Conservation (phyloP, 2,113 vertebrate genomes). For the Cryptomyrus ogoouensis region DNA sequence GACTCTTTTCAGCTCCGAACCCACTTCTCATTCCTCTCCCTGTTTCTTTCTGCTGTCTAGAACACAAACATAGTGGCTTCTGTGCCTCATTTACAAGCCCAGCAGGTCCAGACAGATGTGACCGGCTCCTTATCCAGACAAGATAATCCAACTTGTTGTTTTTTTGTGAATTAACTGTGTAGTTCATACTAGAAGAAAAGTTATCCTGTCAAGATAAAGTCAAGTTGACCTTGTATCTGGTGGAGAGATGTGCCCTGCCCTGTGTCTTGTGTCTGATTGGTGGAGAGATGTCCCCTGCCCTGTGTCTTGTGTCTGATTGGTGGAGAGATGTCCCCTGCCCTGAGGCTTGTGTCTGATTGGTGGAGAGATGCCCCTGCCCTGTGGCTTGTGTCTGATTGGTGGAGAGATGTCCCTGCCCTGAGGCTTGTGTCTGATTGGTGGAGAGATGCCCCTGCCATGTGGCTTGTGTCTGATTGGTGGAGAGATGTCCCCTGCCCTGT, state of each 20-base stretch:
- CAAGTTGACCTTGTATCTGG: not conserved
- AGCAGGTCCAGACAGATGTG: not conserved
- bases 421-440: not conserved
- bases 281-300: not conserved
- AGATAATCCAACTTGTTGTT: not conserved
- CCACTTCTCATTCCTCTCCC: not conserved
- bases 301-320: not conserved
- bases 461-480: too few species aligned
- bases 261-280: not conserved
- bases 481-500: not conserved
- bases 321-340: not conserved
- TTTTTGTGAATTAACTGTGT: not conserved
- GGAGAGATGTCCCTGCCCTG: not conserved
- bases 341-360: not conserved
- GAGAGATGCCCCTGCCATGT: not conserved
- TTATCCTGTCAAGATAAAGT: not conserved
- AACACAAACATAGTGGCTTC: not conserved
- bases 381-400: not conserved
- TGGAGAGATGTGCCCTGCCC: not conserved
- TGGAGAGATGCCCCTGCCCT: not conserved
- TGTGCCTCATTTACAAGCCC: not conserved
- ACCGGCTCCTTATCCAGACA: not conserved
- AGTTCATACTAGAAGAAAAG: not conserved
- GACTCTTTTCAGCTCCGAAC: not conserved
- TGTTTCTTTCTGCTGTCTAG: not conserved